Evolutionary conservation across 2,797 vertebrate genomes (phyloP), one percentile per base, ranked within the genome.

Genomic region (Momotus momota): DNA sequence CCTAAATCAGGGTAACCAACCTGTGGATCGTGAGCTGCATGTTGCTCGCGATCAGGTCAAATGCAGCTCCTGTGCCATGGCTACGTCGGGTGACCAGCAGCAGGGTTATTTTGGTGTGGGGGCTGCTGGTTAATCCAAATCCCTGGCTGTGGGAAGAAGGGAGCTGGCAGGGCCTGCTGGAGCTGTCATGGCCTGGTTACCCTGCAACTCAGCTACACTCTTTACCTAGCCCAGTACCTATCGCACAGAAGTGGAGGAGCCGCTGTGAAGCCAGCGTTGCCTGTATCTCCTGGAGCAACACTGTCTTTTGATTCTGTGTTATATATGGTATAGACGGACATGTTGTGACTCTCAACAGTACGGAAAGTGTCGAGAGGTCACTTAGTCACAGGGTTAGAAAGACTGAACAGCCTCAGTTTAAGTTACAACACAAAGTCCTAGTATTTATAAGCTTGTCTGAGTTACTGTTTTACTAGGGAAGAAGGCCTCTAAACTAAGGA

Each of bases 111-210:
- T 88, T 94, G 86, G 77, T 88, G 87, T 46, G 57, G 58, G 49
- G 62, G 26, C 83, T 94, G 90, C 78, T 93, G 71, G 64, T 73
- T 88, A 92, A 95, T 80, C 94, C 92, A 94, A 94, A 90, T 84
- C 93, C 90, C 83, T 70, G 83, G 82, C 83, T 81, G 58, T 73
- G 43, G 86, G 92, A 96, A 94, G 81, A 91, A 93, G 73, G 51
- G 62, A 95, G 74, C 92, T 94, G 88, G 88, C 90, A 95, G 90
- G 55, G 71, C 71, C 90, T 94, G 71, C 60, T 80, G 74, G 38
- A 96, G 71, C 27, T 90, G 85, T 81, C 86, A 90, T 73, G 81
- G 77, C 51, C 85, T 84, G 25, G 40, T 60, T 72, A 88, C 51
- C 54, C 88, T 52, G 48, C 45, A 45, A 80, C 41, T 80, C 54